phyloP scores from a whole-genome alignment of 2,797 vertebrate species.

The Phyllotis vaccarum region DNA sequence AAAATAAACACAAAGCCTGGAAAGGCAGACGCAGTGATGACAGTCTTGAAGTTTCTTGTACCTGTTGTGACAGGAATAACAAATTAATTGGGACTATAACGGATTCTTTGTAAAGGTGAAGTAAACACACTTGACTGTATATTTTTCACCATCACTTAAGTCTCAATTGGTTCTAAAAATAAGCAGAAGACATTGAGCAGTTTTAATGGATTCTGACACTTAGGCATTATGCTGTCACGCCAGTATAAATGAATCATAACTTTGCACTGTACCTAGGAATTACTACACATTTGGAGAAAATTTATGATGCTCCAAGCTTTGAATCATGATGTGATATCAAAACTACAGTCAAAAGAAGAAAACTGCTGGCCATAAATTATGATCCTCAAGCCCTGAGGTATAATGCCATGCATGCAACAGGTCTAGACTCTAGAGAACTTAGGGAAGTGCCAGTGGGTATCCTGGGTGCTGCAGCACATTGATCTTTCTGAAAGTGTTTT shows the following conservation, averaged over 20 bases:
- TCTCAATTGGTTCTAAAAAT: slow-evolving; percentile 99
- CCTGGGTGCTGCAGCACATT: slow-evolving; percentile 48
- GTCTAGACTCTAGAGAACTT: slow-evolving; percentile 81
- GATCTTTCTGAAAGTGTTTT: slow-evolving; percentile 63
- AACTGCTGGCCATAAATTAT: slow-evolving; percentile 96
- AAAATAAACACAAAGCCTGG: slow-evolving; percentile 93
- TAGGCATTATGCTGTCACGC: slow-evolving; percentile 99
- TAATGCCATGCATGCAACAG: slow-evolving; percentile 75
- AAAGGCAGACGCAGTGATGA: slow-evolving; percentile 93
- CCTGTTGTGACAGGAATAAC: slow-evolving; percentile 99
- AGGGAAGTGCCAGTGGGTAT: slow-evolving; percentile 80
- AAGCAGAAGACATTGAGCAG: slow-evolving; percentile 99
- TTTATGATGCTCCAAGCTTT: slow-evolving; percentile 95
- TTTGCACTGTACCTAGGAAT: slow-evolving; percentile 98
- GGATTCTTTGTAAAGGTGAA: slow-evolving; percentile 99
- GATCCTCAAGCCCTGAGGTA: slow-evolving; percentile 81
- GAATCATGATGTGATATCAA: slow-evolving; percentile 99
- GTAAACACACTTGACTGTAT: slow-evolving; percentile 99
- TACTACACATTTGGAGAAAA: slow-evolving; percentile 99
- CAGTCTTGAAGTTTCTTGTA: slow-evolving; percentile 98
- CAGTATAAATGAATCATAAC: slow-evolving; percentile 99
- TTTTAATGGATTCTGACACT: slow-evolving; percentile 99
- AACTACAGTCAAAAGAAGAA: slow-evolving; percentile 94
- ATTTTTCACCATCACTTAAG: slow-evolving; percentile 99
- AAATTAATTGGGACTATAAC: slow-evolving; percentile 99